Evolutionary conservation across 2,797 vertebrate genomes (phyloP).

Genomic region (Australoheros facetus): DNA sequence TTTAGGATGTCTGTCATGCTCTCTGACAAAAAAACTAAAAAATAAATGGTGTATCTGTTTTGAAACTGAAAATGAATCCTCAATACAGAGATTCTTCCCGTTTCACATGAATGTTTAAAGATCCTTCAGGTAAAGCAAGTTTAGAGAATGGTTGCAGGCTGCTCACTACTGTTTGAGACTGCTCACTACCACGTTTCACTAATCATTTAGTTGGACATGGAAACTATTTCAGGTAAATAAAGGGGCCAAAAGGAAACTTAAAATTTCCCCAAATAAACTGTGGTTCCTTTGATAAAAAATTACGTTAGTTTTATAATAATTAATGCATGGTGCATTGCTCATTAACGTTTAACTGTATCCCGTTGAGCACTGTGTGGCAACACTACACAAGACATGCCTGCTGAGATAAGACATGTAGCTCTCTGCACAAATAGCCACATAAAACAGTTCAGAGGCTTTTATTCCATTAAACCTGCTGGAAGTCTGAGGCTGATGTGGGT

Average conservation of each 20-base stretch:
- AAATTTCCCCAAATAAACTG: slow-evolving; percentile 2
- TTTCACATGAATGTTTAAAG: background rate
- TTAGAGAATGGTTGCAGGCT: background rate
- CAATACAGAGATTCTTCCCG: background rate
- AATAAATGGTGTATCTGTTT: background rate
- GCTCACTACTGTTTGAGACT: too few relatives aligned
- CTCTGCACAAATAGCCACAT: slow-evolving; percentile 45
- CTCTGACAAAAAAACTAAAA: background rate
- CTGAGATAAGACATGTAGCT: slow-evolving; percentile 53
- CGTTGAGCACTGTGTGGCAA: slow-evolving; percentile 33
- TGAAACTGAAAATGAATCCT: background rate
- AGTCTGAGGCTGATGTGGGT: slow-evolving; percentile 44
- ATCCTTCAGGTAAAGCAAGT: background rate
- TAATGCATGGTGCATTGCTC: slow-evolving; percentile 16
- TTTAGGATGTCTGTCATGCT: background rate
- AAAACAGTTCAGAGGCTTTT: slow-evolving; percentile 69
- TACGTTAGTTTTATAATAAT: slow-evolving; percentile 17
- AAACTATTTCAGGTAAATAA: slow-evolving; percentile 17
- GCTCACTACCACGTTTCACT: slow-evolving; percentile 15
- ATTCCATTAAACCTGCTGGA: slow-evolving; percentile 78
- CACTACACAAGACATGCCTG: slow-evolving; percentile 39
- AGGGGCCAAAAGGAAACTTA: slow-evolving; percentile 15
- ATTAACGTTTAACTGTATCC: slow-evolving; percentile 45
- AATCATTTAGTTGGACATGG: background rate
- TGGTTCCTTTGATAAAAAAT: background rate